Percentiles rank a stretch among this genome's conserved stretches.
These are phyloP conservation scores for Pocillopora grandis DNA, from an alignment of 92 coral and sea anemone genomes.

Conservation along the genomic window DNA sequence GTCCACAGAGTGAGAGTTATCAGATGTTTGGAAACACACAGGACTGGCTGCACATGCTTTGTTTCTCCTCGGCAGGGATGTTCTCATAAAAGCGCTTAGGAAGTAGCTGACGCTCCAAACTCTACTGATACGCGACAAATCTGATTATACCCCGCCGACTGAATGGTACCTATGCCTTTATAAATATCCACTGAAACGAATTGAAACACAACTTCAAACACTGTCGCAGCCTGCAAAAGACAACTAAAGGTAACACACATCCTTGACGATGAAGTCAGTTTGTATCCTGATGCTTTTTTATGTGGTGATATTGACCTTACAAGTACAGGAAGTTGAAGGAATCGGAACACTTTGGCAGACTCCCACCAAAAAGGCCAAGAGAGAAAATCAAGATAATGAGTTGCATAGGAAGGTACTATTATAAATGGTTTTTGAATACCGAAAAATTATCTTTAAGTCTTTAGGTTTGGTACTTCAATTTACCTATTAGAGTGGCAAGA, in stretches of 20 bases:
- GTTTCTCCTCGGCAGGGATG: neutral
- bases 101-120: neutral
- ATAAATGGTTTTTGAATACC: neutral
- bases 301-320: neutral
- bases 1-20: neutral
- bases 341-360: neutral
- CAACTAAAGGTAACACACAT: too few relatives aligned
- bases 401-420: neutral
- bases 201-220: neutral
- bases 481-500: too few relatives aligned
- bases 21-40: conserved; percentile 1
- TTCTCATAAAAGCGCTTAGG: neutral
- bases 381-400: neutral
- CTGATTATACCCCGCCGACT: conserved; percentile 12
- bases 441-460: too few relatives aligned
- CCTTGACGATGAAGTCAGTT: neutral
- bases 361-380: neutral
- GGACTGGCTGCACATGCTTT: conserved; percentile 2
- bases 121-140: neutral
- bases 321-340: neutral
- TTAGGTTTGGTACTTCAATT: too few relatives aligned
- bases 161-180: neutral
- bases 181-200: conserved; percentile 1
- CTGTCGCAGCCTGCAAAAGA: neutral
- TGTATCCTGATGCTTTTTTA: neutral